A percentile compares a stretch with the other conserved stretches of the same genome.
These are phyloP conservation scores for Hydrozoanthus tunicans DNA, from an alignment of 64 coral and sea anemone species.

Conservation along the genomic window DNA sequence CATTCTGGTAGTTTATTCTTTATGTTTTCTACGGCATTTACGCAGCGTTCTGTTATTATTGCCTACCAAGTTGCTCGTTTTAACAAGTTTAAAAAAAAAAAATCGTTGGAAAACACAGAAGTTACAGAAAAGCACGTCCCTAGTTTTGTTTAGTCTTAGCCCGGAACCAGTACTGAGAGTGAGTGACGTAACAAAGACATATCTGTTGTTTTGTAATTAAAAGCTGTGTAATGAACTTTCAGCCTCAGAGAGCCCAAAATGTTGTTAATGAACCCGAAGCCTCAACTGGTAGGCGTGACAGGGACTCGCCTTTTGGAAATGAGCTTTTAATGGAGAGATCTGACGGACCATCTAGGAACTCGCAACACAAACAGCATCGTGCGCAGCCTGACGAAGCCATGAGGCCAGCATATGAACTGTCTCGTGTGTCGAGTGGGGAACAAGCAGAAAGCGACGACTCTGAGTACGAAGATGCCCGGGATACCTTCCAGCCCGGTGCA, in stretches of 20 bases:
- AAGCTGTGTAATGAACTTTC: no score
- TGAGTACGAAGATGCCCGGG: constrained; percentile 90
- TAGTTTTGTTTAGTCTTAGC: no score
- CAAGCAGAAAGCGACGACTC: constrained; percentile 68
- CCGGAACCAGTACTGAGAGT: no score
- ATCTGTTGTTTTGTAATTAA: no score
- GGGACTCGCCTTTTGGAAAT: not conserved
- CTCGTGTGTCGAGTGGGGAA: not conserved
- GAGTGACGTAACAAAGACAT: no score
- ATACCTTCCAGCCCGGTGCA: constrained; percentile 27
- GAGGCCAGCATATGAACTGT: not conserved
- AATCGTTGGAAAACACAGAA: no score
- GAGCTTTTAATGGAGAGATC: constrained; percentile 12
- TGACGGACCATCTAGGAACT: not conserved
- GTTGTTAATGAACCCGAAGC: not conserved
- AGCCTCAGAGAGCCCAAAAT: not conserved
- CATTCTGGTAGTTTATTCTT: no score
- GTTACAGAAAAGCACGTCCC: no score
- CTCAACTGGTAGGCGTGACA: not conserved
- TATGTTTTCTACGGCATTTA: no score
- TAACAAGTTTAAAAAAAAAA: no score
- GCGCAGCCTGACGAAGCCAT: not conserved
- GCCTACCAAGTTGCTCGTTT: no score
- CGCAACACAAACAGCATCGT: not conserved
- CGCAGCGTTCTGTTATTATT: no score